Evolutionary conservation across 2,888 invertebrate species (phyloP).

Genomic region (Argyresthia goedartella): DNA sequence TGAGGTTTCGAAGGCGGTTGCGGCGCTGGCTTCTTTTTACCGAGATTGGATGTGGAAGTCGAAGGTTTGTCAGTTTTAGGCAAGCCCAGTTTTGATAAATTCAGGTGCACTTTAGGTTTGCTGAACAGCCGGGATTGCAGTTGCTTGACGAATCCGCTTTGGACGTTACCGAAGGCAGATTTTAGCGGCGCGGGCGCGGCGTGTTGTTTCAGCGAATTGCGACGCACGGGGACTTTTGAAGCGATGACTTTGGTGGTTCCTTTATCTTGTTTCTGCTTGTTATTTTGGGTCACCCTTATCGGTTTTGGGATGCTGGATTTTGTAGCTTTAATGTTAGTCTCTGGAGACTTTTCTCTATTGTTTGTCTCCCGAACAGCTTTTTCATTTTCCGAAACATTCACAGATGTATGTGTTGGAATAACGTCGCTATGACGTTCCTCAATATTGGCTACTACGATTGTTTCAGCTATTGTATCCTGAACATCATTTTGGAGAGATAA

Average conservation of each 20-base stretch:
- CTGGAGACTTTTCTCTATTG: no score
- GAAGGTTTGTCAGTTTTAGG: conserved; percentile 12
- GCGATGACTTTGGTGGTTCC: conserved; percentile 36
- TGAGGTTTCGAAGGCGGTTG: conserved; percentile 26
- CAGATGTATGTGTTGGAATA: background rate
- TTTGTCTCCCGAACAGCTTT: background rate
- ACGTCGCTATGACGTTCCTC: no score
- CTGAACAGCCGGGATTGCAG: conserved; percentile 54
- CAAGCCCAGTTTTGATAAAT: no score
- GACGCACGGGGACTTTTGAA: conserved; percentile 55
- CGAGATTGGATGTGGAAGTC: conserved; percentile 34
- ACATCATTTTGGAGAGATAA: no score
- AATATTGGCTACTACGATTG: no score
- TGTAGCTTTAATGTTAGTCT: no score
- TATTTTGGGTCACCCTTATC: conserved; percentile 33
- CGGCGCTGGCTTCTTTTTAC: conserved; percentile 48
- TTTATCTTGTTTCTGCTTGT: conserved; percentile 45
- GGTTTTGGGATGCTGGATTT: conserved; percentile 60
- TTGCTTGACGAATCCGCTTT: conserved; percentile 60
- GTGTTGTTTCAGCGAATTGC: conserved; percentile 46
- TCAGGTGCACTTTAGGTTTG: conserved; percentile 30
- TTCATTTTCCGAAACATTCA: no score
- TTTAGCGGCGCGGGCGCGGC: conserved; percentile 60
- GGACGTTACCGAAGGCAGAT: conserved; percentile 53
- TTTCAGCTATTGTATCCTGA: no score